Evolutionary conservation across 37 sponge, comb jelly and placozoan species (phyloP), one percentile per base, ranked within the genome.

Genomic region (Lycopodina hypogea): DNA sequence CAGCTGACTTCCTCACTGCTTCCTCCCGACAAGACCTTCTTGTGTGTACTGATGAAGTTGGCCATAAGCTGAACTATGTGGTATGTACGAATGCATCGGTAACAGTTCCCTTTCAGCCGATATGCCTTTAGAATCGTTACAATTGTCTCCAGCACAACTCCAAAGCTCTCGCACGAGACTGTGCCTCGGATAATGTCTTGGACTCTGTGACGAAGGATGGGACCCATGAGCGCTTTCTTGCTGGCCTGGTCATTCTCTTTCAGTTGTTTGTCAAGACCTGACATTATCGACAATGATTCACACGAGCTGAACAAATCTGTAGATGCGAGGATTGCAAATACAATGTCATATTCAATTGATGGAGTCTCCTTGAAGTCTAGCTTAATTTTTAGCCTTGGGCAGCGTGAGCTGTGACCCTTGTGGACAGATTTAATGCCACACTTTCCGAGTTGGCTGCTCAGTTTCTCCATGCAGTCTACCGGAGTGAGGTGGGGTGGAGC

Each of bases 91-190:
- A 88, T 91, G 78, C 93, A 94, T 23, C 84, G 85, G 61, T 57
- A 94, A n/a, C 87, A 80, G 68, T 94, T 94, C 4, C 95, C 95
- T 76, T 94, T 94, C 73, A 73, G 86, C 1, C 89, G 51, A 28
- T 83, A 48, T 37, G 83, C 81, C 14, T 34, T 78, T 32, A 94
- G 72, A 23, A 83, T 67, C 50, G 76, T 79, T 6, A 81, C 84
- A 36, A 53, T 56, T 74, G 88, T 84, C 53, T 91, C 95, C 18
- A 90, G 83, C 14, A 87, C 60, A 19, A 56, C 71, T 34, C 78
- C 95, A 82, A 87, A 89, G 23, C 79, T 65, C 4, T 50, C 41
- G 0, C 29, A 42, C 0, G 78, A 36, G 9, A 83, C 66, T 1
- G 48, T 29, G 14, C 52, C 65, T 8, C 76, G 28, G 32, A 85